These are phyloP conservation scores for Stegodyphus mimosarum DNA, from an alignment of 1,140 invertebrate species.

Conservation along the genomic window DNA sequence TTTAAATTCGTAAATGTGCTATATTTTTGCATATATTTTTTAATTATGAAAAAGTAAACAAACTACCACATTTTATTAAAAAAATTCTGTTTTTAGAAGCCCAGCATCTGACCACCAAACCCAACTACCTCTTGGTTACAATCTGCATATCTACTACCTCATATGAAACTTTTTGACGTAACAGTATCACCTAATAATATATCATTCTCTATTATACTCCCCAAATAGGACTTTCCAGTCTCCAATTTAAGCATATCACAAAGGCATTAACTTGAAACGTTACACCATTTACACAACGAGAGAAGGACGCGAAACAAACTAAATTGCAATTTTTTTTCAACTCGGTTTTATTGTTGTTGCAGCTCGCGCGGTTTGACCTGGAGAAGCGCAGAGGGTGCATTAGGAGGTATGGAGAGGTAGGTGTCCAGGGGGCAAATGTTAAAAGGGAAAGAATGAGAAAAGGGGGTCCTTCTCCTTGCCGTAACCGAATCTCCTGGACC, in stretches of 20 bases:
- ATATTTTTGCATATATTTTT: no score
- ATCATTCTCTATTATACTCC: constrained; percentile 47
- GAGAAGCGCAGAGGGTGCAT: neutral
- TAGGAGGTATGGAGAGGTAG: neutral
- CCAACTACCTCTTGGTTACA: neutral
- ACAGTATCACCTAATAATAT: constrained; percentile 29
- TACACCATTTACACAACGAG: constrained; percentile 53
- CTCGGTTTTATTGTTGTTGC: constrained; percentile 21
- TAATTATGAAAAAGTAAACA: no score
- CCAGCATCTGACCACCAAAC: no score
- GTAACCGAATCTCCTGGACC: constrained; percentile 38
- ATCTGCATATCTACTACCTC: neutral
- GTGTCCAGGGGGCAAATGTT: neutral
- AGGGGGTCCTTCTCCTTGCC: neutral
- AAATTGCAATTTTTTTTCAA: constrained; percentile 37
- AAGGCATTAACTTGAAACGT: constrained; percentile 49
- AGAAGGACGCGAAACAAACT: neutral
- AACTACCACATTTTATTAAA: no score
- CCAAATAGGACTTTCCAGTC: neutral
- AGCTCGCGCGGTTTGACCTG: constrained; percentile 9
- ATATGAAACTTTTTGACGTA: neutral
- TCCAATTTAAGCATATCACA: constrained; percentile 51
- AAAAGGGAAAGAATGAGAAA: neutral
- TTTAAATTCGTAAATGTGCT: no score
- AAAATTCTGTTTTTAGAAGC: no score